Conservation (phyloP, 2,113 vertebrate genomes). For the Noctilio leporinus region DNA sequence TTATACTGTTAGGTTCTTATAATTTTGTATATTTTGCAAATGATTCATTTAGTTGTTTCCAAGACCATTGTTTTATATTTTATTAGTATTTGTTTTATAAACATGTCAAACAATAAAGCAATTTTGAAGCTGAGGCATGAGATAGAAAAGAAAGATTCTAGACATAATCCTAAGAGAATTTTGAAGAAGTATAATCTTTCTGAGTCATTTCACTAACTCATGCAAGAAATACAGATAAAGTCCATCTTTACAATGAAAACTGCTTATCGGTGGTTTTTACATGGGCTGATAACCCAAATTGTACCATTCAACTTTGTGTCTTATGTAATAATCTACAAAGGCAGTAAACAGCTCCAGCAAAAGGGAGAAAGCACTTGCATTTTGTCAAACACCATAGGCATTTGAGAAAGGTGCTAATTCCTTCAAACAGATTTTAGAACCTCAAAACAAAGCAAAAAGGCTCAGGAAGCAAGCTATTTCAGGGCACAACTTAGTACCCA, state of each 20-base stretch:
- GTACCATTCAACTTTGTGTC: background rate
- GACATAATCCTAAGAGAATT: background rate
- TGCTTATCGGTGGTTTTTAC: background rate
- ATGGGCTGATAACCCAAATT: background rate
- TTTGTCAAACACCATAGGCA: no score
- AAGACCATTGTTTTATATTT: background rate
- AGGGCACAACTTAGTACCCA: background rate
- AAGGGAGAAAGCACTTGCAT: background rate
- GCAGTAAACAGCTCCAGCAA: background rate
- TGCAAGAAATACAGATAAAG: slow-evolving; percentile 2
- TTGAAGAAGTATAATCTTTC: background rate
- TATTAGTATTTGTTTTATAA: slow-evolving; percentile 10
- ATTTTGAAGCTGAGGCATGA: background rate
- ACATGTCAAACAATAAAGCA: background rate
- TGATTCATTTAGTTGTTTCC: background rate
- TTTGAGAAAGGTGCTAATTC: background rate
- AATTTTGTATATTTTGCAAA: background rate
- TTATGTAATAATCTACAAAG: background rate
- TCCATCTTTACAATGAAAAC: background rate
- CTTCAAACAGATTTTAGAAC: background rate
- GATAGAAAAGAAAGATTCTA: background rate
- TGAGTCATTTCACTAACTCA: background rate
- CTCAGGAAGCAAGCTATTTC: slow-evolving; percentile 5
- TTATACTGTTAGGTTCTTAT: background rate
- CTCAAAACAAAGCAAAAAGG: background rate